phyloP scores from a whole-genome alignment of 2,113 vertebrate genomes.

The Taurulus bubalis region DNA sequence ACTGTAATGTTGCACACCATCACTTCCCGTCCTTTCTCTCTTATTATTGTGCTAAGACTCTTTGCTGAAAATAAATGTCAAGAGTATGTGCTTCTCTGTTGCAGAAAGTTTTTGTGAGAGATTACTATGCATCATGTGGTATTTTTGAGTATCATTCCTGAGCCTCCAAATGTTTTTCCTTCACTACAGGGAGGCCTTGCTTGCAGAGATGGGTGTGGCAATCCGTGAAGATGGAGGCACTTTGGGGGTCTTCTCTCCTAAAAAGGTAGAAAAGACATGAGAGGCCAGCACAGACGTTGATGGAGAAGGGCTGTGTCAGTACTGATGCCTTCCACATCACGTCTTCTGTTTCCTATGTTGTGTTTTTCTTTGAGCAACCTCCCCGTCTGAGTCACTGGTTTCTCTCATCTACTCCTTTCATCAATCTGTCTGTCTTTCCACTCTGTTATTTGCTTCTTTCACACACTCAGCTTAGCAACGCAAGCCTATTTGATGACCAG shows the following conservation, averaged over 20 bases:
- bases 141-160: neutral
- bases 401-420: slow-evolving; percentile 34
- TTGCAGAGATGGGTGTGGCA: slow-evolving; percentile 99
- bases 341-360: slow-evolving; percentile 34
- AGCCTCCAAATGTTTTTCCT: slow-evolving; percentile 5
- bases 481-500: slow-evolving; percentile 85
- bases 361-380: slow-evolving; percentile 31
- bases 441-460: slow-evolving; percentile 68
- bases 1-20: slow-evolving; percentile 21
- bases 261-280: slow-evolving; percentile 89
- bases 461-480: slow-evolving; percentile 84
- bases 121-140: neutral
- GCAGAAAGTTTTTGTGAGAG: neutral
- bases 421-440: slow-evolving; percentile 47
- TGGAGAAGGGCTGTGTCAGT: neutral
- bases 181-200: slow-evolving; percentile 91
- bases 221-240: slow-evolving; percentile 99
- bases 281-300: neutral
- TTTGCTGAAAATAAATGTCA: slow-evolving; percentile 5
- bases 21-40: slow-evolving; percentile 14
- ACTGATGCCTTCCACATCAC: slow-evolving; percentile 38
- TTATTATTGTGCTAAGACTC: neutral
- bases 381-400: slow-evolving; percentile 2
- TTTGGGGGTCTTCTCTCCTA: slow-evolving; percentile 97
- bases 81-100: neutral